These are phyloP conservation scores for Gerosis bhagava DNA, from an alignment of 2,888 invertebrate species.

Conservation along the genomic window DNA sequence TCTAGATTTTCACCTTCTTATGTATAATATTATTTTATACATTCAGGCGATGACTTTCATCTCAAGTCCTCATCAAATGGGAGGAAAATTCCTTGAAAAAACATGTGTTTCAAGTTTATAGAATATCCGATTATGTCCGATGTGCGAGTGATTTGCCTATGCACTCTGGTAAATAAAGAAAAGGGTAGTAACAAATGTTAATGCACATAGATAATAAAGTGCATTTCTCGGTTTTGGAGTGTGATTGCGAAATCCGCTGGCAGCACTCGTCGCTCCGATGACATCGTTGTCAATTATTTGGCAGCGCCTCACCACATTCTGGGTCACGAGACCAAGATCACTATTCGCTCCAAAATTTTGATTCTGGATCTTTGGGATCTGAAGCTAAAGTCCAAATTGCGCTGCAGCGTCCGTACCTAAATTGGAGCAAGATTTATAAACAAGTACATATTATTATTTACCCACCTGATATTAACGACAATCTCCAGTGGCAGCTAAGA, in stretches of 20 bases:
- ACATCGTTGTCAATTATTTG: constrained; percentile 77
- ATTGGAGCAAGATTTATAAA: constrained; percentile 25
- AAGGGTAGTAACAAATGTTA: neutral
- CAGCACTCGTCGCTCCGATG: constrained; percentile 56
- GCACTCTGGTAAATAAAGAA: no score
- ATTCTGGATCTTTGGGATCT: constrained; percentile 19
- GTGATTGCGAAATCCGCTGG: constrained; percentile 48
- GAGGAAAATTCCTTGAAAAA: no score
- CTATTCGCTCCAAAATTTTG: constrained; percentile 12
- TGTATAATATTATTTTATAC: no score
- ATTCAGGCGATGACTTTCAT: no score
- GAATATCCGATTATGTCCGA: no score
- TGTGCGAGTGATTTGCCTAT: no score
- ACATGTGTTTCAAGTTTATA: no score
- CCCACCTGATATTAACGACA: no score
- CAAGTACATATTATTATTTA: constrained; percentile 15
- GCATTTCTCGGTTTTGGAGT: constrained; percentile 14
- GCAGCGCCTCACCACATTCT: constrained; percentile 70
- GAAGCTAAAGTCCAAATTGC: constrained; percentile 21
- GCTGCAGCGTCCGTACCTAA: constrained; percentile 1
- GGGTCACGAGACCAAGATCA: constrained; percentile 62
- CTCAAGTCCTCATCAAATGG: no score
- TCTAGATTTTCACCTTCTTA: no score
- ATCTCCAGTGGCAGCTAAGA: no score
- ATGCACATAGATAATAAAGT: neutral